Conservation (phyloP, 2,888 invertebrate species). For the Yponomeuta cagnagella region DNA sequence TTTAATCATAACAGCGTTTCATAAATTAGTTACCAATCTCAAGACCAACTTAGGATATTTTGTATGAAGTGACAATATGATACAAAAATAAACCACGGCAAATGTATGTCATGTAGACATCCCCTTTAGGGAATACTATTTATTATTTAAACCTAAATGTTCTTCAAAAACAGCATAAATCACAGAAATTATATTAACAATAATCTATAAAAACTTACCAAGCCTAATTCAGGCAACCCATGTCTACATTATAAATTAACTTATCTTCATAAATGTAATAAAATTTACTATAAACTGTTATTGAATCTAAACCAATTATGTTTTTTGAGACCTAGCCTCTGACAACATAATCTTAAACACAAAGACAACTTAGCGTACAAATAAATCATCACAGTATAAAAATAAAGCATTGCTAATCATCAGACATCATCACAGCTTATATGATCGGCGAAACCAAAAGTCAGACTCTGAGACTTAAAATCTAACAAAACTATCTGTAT, state of each 20-base stretch:
- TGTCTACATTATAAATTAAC: slow-evolving; percentile 39
- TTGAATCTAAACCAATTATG: neutral
- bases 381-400: slow-evolving; percentile 17
- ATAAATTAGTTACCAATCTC: slow-evolving; percentile 16
- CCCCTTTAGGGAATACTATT: slow-evolving; percentile 14
- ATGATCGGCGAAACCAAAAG: slow-evolving; percentile 53
- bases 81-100: slow-evolving; percentile 72
- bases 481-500: slow-evolving; percentile 30
- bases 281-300: slow-evolving; percentile 7
- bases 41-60: slow-evolving; percentile 13
- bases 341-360: slow-evolving; percentile 10
- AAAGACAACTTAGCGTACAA: slow-evolving; percentile 15
- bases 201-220: slow-evolving; percentile 16
- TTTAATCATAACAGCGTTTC: slow-evolving; percentile 17
- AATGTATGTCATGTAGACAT: slow-evolving; percentile 11
- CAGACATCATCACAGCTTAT: slow-evolving; percentile 70
- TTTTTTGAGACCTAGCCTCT: slow-evolving; percentile 12
- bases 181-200: slow-evolving; percentile 47
- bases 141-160: slow-evolving; percentile 37
- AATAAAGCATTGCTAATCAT: slow-evolving; percentile 31
- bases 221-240: slow-evolving; percentile 14
- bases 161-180: slow-evolving; percentile 46
- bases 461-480: slow-evolving; percentile 37
- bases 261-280: slow-evolving; percentile 38
- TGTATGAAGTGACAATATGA: slow-evolving; percentile 10